phyloP scores from a whole-genome alignment of 2,113 vertebrate genomes.

The Lamprologus speciosus region DNA sequence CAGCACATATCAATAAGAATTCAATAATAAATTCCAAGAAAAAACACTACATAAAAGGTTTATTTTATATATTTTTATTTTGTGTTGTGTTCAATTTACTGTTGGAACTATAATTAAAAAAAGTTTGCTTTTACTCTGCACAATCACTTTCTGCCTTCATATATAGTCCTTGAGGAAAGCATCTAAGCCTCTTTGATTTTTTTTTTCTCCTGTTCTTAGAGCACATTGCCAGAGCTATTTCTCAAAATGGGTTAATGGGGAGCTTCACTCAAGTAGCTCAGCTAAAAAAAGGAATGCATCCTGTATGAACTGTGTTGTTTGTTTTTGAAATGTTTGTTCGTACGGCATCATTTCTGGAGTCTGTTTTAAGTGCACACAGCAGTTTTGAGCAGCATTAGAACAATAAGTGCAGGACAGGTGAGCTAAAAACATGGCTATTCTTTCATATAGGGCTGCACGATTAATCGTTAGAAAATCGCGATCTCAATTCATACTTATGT shows the following conservation, averaged over 20 bases:
- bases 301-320: background rate
- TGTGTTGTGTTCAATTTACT: background rate
- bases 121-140: background rate
- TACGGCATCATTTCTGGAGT: background rate
- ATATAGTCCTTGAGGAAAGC: background rate
- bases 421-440: background rate
- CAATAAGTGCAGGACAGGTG: background rate
- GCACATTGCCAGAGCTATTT: background rate
- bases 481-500: no score
- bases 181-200: background rate
- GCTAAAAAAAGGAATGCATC: background rate
- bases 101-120: background rate
- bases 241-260: slow-evolving; percentile 2
- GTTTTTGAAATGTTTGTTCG: background rate
- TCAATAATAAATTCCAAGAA: background rate
- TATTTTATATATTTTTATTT: background rate
- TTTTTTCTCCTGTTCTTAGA: background rate
- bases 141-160: background rate
- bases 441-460: background rate
- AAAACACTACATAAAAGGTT: background rate
- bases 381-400: background rate
- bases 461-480: no score
- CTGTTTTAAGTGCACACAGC: background rate
- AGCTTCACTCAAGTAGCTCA: background rate
- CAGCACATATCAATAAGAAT: background rate